Evolutionary conservation across 2,113 vertebrate genomes (phyloP).

Genomic region (Pteropus alecto): DNA sequence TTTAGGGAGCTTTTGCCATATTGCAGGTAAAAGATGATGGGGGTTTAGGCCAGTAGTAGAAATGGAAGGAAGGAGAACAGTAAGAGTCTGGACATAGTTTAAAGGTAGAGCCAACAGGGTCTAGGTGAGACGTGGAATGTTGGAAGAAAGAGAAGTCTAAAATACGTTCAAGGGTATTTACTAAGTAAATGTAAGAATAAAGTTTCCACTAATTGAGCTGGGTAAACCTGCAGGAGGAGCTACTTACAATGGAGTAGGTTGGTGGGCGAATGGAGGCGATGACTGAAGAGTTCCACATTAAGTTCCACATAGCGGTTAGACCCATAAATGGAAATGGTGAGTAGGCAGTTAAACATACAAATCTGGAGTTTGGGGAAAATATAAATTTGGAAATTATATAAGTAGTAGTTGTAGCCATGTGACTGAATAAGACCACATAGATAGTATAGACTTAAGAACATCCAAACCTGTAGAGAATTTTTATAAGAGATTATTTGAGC

Average conservation of each 20-base stretch:
- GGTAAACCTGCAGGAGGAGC: neutral
- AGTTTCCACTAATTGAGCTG: neutral
- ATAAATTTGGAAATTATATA: neutral
- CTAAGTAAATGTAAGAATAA: neutral
- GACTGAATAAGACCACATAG: neutral
- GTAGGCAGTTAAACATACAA: neutral
- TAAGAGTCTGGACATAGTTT: neutral
- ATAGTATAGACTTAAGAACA: neutral
- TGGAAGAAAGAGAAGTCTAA: neutral
- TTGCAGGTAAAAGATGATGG: neutral
- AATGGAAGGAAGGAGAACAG: neutral
- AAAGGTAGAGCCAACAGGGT: neutral
- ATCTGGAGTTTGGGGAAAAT: neutral
- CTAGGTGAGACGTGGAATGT: neutral
- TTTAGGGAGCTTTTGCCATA: neutral
- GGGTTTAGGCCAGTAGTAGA: neutral
- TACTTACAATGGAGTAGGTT: neutral
- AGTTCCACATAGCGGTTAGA: neutral
- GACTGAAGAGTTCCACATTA: neutral
- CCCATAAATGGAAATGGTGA: neutral
- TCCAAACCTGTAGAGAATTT: neutral
- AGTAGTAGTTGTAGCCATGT: neutral
- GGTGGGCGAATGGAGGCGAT: rapidly evolving
- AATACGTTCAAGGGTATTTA: neutral
- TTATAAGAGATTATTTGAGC: neutral